Conservation (phyloP, 2,888 invertebrate species). For the Thera obeliscata region DNA sequence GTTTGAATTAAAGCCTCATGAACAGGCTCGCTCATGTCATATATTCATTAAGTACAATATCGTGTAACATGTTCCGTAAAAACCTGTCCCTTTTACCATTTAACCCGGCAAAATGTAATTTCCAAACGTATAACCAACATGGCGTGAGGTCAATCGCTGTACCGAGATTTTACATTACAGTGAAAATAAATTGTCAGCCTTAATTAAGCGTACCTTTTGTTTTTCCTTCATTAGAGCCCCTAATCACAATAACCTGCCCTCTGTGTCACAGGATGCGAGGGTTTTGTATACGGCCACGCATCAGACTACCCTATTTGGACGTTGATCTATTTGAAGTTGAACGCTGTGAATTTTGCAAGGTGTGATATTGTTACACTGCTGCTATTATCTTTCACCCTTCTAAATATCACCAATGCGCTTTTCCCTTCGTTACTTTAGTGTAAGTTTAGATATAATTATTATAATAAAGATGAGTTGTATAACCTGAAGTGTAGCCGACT, state of each 20-base stretch:
- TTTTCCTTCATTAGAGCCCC: constrained; percentile 85
- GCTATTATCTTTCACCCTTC: no score
- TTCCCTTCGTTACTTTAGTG: no score
- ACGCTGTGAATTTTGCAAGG: no score
- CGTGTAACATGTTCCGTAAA: constrained; percentile 6
- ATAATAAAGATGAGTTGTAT: no score
- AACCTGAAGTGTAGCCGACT: no score
- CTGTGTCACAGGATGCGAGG: constrained; percentile 92
- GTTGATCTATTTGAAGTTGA: no score
- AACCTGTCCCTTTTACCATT: constrained; percentile 24
- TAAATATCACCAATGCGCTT: no score
- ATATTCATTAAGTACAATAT: constrained; percentile 1
- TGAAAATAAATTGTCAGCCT: constrained; percentile 45
- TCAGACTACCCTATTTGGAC: no score
- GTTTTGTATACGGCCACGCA: not conserved
- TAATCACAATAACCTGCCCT: constrained; percentile 86
- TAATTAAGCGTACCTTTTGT: constrained; percentile 72
- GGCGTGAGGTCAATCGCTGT: constrained; percentile 39
- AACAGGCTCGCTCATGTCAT: not conserved
- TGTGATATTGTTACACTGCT: no score
- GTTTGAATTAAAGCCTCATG: not conserved
- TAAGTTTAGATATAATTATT: no score
- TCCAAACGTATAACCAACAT: constrained; percentile 38
- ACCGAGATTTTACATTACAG: constrained; percentile 41
- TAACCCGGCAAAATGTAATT: constrained; percentile 35